Evolutionary conservation across 2,797 vertebrate genomes (phyloP).

Genomic region (Gallinago stenura): DNA sequence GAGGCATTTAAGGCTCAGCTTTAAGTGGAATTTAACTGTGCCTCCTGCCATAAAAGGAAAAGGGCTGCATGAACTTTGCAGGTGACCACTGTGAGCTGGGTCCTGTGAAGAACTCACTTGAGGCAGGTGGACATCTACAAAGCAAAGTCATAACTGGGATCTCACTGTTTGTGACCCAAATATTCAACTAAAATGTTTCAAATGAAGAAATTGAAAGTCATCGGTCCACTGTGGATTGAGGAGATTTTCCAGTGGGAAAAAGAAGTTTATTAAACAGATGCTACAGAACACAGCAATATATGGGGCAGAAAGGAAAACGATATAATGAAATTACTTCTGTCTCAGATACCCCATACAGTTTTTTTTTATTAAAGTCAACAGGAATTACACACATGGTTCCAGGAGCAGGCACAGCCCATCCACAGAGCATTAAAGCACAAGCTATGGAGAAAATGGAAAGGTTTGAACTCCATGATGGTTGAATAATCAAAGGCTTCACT

Average conservation of each 20-base stretch:
- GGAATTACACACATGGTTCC: not conserved
- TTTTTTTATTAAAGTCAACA: constrained; percentile 61
- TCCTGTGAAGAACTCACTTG: not conserved
- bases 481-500: not conserved
- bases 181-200: not conserved
- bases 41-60: not conserved
- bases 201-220: not conserved
- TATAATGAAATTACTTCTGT: constrained; percentile 52
- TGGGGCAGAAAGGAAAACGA: constrained; percentile 20
- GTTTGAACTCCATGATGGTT: not conserved
- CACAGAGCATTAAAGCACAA: not conserved
- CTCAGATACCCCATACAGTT: not conserved
- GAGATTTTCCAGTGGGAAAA: constrained; percentile 32
- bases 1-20: not conserved
- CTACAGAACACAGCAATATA: constrained; percentile 32
- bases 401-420: not conserved
- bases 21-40: not conserved
- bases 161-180: not conserved
- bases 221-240: not conserved
- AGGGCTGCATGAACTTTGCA: not conserved
- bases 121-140: not conserved
- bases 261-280: constrained; percentile 63
- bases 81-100: not conserved
- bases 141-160: not conserved
- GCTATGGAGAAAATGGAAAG: not conserved